These are phyloP conservation scores for Epsilonema sp. DNA, from an alignment of 2,888 invertebrate genomes.

Conservation along the genomic window DNA sequence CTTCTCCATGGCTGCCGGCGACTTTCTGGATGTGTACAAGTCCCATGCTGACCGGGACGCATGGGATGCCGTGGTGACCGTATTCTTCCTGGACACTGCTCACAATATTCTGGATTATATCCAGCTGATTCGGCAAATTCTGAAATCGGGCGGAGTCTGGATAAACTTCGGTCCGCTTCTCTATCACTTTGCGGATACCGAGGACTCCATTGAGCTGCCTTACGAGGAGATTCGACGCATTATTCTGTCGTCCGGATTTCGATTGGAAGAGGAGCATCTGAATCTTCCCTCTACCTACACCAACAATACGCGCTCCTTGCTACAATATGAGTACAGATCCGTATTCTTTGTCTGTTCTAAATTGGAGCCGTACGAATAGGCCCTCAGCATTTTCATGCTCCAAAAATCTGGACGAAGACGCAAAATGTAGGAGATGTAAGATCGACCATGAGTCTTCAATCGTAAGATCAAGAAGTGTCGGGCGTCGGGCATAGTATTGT, in stretches of 20 bases:
- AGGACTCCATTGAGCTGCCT: constrained; percentile 73
- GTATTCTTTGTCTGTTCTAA: constrained; percentile 78
- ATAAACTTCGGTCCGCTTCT: constrained; percentile 50
- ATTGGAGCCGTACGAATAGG: too few relatives aligned
- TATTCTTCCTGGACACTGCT: constrained; percentile 96
- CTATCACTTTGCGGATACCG: constrained; percentile 64
- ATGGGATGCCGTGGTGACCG: constrained; percentile 82
- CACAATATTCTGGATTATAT: constrained; percentile 85
- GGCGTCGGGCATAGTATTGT: too few relatives aligned
- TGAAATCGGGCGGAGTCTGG: constrained; percentile 52
- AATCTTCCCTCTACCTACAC: constrained; percentile 67
- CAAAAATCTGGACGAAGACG: too few relatives aligned
- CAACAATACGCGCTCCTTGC: constrained; percentile 75
- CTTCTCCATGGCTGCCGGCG: constrained; percentile 93
- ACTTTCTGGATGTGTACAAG: constrained; percentile 61
- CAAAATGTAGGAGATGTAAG: too few relatives aligned
- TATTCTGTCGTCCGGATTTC: constrained; percentile 10
- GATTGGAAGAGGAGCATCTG: constrained; percentile 50
- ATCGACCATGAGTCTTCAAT: too few relatives aligned
- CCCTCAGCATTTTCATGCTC: too few relatives aligned
- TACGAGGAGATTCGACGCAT: constrained; percentile 40
- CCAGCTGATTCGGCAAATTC: constrained; percentile 66
- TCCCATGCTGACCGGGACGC: constrained; percentile 39
- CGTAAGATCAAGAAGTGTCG: too few relatives aligned
- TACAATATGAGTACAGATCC: constrained; percentile 72